Evolutionary conservation across 2,888 invertebrate species (phyloP).

Genomic region (Xanthia icteritia): DNA sequence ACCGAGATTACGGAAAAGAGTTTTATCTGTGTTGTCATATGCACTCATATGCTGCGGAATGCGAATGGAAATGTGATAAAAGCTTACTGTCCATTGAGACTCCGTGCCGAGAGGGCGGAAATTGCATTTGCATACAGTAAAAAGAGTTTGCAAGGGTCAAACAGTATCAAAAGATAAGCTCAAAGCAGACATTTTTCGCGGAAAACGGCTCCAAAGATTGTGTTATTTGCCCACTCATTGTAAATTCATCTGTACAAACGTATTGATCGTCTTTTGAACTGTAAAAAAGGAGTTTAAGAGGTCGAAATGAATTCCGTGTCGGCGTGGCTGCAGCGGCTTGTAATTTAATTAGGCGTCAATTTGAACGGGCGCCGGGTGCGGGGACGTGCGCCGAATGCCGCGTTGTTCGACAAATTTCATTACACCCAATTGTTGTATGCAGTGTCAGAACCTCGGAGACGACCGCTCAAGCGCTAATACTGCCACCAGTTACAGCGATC

Average conservation of each 20-base stretch:
- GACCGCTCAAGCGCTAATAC: conserved; percentile 66
- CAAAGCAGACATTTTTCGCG: neutral
- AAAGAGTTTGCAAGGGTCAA: conserved; percentile 33
- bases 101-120: conserved; percentile 14
- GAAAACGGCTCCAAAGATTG: conserved; percentile 26
- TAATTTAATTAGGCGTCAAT: conserved; percentile 88
- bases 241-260: conserved; percentile 45
- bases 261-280: conserved; percentile 64
- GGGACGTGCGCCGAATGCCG: conserved; percentile 86
- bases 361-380: conserved; percentile 77
- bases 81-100: conserved; percentile 48
- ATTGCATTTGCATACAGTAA: conserved; percentile 52
- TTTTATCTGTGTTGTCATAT: conserved; percentile 66
- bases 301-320: conserved; percentile 75
- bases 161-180: conserved; percentile 29
- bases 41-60: conserved; percentile 56
- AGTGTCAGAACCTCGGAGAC: conserved; percentile 59
- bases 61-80: conserved; percentile 55
- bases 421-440: conserved; percentile 79
- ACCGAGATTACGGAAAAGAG: conserved; percentile 66
- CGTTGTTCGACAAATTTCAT: conserved; percentile 83
- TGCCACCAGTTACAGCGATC: conserved; percentile 55
- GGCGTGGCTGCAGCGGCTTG: conserved; percentile 76
- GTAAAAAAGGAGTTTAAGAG: conserved; percentile 70
- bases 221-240: conserved; percentile 30